Percentiles rank a stretch among this genome's conserved stretches.
Conservation (phyloP, 2,797 vertebrate species). For the Ciconia nigra region DNA sequence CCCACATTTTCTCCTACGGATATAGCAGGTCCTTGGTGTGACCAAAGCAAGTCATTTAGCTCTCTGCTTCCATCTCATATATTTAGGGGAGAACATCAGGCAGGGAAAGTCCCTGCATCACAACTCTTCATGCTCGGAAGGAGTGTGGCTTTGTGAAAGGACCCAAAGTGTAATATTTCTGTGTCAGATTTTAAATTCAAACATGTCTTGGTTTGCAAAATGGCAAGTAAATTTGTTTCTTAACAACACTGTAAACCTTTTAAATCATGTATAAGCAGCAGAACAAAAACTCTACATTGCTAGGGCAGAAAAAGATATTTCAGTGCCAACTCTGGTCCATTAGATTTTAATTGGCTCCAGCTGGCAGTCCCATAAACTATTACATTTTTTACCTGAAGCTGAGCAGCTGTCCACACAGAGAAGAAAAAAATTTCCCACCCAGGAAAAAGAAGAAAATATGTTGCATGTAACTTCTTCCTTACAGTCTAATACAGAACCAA, state of each 20-base stretch:
- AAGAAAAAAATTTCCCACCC: background rate
- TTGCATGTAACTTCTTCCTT: background rate
- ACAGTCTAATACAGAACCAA: background rate
- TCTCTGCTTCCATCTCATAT: background rate
- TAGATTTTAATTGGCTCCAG: constrained; percentile 61
- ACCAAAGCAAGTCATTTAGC: background rate
- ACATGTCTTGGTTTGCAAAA: background rate
- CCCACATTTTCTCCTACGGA: background rate
- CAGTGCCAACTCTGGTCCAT: constrained; percentile 26
- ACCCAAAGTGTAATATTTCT: background rate
- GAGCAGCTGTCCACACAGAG: constrained; percentile 48
- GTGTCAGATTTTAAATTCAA: background rate
- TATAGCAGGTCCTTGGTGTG: background rate
- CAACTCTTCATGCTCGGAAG: background rate
- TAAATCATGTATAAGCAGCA: background rate
- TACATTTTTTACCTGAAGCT: constrained; percentile 45
- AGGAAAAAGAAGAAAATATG: background rate
- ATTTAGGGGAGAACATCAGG: background rate
- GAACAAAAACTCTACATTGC: background rate
- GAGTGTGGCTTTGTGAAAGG: background rate
- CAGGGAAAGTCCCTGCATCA: background rate
- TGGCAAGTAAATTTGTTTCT: background rate
- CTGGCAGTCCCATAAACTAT: constrained; percentile 25
- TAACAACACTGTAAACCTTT: background rate
- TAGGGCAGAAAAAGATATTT: background rate